Conservation (phyloP, 1,140 invertebrate species). For the Drosophila setifemur region DNA sequence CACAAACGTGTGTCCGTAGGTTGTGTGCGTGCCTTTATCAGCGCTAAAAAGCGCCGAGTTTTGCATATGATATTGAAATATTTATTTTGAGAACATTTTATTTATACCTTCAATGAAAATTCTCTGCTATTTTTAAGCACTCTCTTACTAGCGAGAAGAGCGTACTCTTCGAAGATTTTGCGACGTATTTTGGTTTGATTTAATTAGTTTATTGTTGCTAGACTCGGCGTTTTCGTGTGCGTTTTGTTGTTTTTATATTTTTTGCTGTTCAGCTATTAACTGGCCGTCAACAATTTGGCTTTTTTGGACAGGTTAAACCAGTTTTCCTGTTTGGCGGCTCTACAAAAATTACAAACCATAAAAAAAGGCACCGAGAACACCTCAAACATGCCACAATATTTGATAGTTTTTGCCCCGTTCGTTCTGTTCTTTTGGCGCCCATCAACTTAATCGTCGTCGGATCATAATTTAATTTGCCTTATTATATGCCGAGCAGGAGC, state of each 20-base stretch:
- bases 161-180: conserved; percentile 47
- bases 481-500: conserved; percentile 46
- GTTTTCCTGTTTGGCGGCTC: conserved; percentile 45
- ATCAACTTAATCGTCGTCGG: conserved; percentile 26
- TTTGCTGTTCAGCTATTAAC: conserved; percentile 16
- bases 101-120: conserved; percentile 62
- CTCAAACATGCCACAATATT: conserved; percentile 41
- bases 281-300: conserved; percentile 42
- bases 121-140: conserved; percentile 40
- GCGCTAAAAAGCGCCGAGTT: conserved; percentile 27
- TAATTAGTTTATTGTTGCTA: conserved; percentile 77
- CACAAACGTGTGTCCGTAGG: not conserved
- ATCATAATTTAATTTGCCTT: conserved; percentile 69
- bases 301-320: conserved; percentile 61
- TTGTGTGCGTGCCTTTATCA: conserved; percentile 20
- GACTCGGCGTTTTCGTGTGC: conserved; percentile 18
- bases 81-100: conserved; percentile 55
- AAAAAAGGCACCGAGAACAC: conserved; percentile 19
- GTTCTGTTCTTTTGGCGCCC: conserved; percentile 13
- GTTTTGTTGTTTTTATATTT: conserved; percentile 5
- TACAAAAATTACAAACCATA: conserved; percentile 32
- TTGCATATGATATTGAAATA: conserved; percentile 59
- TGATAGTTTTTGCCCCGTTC: conserved; percentile 46
- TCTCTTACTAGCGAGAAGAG: conserved; percentile 16
- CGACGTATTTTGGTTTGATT: conserved; percentile 70